Conservation (phyloP, 2,113 vertebrate species). For the Rattus rattus region DNA sequence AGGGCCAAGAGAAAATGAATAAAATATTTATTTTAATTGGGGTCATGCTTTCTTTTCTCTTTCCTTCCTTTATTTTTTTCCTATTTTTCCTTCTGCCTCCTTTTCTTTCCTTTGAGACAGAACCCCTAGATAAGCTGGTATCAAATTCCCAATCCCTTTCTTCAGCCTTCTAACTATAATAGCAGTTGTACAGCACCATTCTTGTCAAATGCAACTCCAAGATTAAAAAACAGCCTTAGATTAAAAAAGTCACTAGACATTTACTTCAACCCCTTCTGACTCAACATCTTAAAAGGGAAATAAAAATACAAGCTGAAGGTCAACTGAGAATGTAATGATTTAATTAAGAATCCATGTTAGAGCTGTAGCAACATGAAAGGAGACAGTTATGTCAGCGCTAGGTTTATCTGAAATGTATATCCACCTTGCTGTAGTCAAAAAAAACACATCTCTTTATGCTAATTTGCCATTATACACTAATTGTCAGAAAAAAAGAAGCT, state of each 20-base stretch:
- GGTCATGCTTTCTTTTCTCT: not conserved
- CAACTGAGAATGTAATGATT: not conserved
- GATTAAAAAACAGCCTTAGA: not conserved
- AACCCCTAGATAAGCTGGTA: not conserved
- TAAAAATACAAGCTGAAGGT: not conserved
- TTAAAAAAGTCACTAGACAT: not conserved
- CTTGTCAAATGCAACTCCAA: not conserved
- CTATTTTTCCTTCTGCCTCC: no score
- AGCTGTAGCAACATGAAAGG: not conserved
- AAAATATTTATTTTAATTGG: not conserved
- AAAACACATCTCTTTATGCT: not conserved
- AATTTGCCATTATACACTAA: not conserved
- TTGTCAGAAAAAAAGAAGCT: conserved; percentile 67
- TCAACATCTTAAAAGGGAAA: conserved; percentile 4
- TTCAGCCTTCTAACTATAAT: not conserved
- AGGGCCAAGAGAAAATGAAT: not conserved
- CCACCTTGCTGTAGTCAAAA: not conserved
- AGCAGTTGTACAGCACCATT: not conserved
- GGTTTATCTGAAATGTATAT: not conserved
- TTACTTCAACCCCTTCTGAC: not conserved
- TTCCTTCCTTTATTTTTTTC: not conserved
- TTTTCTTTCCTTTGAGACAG: not conserved
- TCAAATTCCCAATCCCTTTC: not conserved
- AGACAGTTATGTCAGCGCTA: conserved; percentile 3
- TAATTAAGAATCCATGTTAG: not conserved